Evolutionary conservation across 2,113 vertebrate genomes (phyloP), one percentile per base, ranked within the genome.

Genomic region (Coregonus clupeaformis): DNA sequence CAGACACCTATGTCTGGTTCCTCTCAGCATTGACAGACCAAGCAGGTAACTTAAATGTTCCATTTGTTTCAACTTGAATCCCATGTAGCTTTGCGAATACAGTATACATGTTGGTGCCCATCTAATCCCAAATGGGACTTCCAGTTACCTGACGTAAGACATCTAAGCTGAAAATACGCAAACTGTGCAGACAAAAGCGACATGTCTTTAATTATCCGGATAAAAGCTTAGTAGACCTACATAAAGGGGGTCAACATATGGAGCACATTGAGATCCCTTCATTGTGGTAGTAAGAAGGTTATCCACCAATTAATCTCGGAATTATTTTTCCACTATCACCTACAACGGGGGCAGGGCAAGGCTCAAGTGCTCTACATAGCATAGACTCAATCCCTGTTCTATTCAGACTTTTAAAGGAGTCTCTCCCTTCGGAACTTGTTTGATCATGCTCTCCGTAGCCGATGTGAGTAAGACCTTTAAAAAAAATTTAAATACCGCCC

Each of bases 1-100:
- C 85, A 90, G 83, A 85, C 80, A 66, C 85, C 81, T 27, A 62
- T 86, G 80, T 80, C 93, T 94, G 92, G 77, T 92, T 89, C 87
- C 80, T 81, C 82, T 92, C 92, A 91, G 84, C 64, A 63, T 18
- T 89, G 90, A 89, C 86, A 77, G 52, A 82, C 76, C 81, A 32
- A 12, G 82, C 89, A 88, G 82, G 89, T 91, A 86, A 89, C 83
- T 80, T 84, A 80, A 71, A 77, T 79, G 83, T 87, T 86, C 82
- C 85, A 80, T 75, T 89, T 55, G 52, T 55, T 55, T 75, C 62
- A 57, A 45, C 75, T 45, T 70, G 66, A 57, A 49, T 63, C 59
- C 66, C 60, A 77, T 79, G 29, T 57, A 77, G 30, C 57, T 71
- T 80, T 78, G 12, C 30, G 78, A 77, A 79, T 68, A 66, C 52